These are phyloP conservation scores for Molossus alvarezi DNA, from an alignment of 2,797 vertebrate species.

Conservation along the genomic window DNA sequence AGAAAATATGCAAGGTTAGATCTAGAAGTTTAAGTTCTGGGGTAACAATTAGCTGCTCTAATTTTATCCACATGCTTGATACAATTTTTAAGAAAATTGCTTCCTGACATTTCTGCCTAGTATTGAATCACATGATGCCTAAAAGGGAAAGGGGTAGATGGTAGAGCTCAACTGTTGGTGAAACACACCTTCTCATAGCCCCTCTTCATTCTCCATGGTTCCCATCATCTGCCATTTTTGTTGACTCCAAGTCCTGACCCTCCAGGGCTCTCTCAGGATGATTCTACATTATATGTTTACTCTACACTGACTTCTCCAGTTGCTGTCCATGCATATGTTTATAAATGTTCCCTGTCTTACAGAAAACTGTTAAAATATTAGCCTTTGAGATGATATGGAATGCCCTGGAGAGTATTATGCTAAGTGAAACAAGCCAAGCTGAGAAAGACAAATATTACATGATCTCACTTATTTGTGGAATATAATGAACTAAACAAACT, in stretches of 20 bases:
- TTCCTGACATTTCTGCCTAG: background rate
- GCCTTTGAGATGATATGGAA: no score
- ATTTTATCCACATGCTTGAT: background rate
- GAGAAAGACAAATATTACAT: no score
- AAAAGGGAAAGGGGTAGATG: background rate
- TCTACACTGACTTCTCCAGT: background rate
- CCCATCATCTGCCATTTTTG: background rate
- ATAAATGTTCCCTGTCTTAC: background rate
- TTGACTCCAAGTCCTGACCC: background rate
- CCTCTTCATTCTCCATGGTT: background rate
- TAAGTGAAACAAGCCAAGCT: no score
- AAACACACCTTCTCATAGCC: background rate
- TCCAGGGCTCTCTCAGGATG: background rate
- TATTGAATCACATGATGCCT: background rate
- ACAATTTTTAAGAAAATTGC: background rate
- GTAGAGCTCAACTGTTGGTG: background rate
- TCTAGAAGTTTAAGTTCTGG: background rate
- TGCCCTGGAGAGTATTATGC: no score
- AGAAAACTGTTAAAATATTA: background rate
- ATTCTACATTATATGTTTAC: background rate
- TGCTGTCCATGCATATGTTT: background rate
- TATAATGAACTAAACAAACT: no score
- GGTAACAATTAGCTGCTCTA: background rate
- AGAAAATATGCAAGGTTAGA: background rate
- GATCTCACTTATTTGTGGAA: no score